Evolutionary conservation across 2,888 invertebrate genomes (phyloP), one percentile per base, ranked within the genome.

Genomic region (Pachymerium ferrugineum): DNA sequence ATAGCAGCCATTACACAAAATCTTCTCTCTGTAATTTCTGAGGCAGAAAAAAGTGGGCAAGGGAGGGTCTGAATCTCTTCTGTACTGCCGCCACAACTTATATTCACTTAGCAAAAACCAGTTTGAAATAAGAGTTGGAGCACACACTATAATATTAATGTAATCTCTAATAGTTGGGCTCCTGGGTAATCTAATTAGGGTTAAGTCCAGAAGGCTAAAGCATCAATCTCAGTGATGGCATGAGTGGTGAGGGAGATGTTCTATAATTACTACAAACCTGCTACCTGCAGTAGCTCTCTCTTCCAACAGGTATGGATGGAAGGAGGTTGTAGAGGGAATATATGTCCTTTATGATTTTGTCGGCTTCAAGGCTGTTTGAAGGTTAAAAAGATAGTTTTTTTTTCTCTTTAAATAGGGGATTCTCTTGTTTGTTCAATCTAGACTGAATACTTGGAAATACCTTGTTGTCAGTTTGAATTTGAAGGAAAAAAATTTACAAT

Each of bases 121-220:
- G 47, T 54, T 54, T 54, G 47, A 54, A 54, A 54, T 54, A 54
- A 54, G 47, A 54, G 47, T 54, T 54, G 47, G 19, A 54, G 47
- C 47, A 54, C 47, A 54, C 47, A 54, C 47, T 54, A 54, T 54
- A 54, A 54, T 54, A 54, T 54, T 54, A 54, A 54, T 54, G 47
- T 54, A 54, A 54, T 54, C 47, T 54, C 47, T 54, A 54, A 54
- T 54, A 54, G 47, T 54, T 54, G 47, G 47, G 47, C 47, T 54
- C 47, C 47, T 54, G 47, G 47, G 47, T 54, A 54, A 54, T 54
- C 47, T 54, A 54, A 54, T 54, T 54, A 54, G 47, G 47, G 47
- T 54, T 54, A 54, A 54, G 47, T 54, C 47, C 47, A 54, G 47
- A 54, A 54, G 47, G 47, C 47, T 54, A 54, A 54, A 54, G 47